Percentiles rank a stretch among this genome's conserved stretches.
These are phyloP conservation scores for Habroteleia sp. DNA, from an alignment of 2,888 invertebrate genomes.

Conservation along the genomic window DNA sequence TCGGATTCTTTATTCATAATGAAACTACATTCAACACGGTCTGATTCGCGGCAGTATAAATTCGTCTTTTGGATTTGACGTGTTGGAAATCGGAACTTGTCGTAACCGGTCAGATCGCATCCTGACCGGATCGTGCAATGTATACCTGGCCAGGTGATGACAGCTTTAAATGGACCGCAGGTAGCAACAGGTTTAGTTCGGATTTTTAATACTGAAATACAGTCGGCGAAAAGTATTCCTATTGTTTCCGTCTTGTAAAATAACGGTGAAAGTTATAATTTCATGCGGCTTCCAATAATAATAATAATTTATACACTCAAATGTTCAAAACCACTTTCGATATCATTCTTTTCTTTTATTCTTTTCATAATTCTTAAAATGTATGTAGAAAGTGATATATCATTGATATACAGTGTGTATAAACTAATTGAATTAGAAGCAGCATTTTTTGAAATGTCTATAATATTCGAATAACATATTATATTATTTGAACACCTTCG, in stretches of 20 bases:
- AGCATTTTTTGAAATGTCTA: no score
- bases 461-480: no score
- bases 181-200: conserved; percentile 46
- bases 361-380: no score
- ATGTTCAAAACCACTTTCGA: no score
- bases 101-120: conserved; percentile 33
- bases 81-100: conserved; percentile 17
- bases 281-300: no score
- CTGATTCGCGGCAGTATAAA: conserved; percentile 24
- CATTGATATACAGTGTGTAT: no score
- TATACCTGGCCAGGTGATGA: conserved; percentile 46
- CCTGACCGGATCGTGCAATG: conserved; percentile 11
- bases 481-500: no score
- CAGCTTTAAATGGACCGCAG: conserved; percentile 51
- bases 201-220: conserved; percentile 22
- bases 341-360: no score
- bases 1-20: conserved; percentile 24
- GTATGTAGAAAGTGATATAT: no score
- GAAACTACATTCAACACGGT: conserved; percentile 47
- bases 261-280: conserved; percentile 4
- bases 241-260: conserved; percentile 14
- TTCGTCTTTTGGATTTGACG: conserved; percentile 12
- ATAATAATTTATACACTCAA: no score
- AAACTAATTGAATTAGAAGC: no score
- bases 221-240: neutral